phyloP scores from a whole-genome alignment of 2,113 vertebrate species.

The Pseudopodoces humilis region DNA sequence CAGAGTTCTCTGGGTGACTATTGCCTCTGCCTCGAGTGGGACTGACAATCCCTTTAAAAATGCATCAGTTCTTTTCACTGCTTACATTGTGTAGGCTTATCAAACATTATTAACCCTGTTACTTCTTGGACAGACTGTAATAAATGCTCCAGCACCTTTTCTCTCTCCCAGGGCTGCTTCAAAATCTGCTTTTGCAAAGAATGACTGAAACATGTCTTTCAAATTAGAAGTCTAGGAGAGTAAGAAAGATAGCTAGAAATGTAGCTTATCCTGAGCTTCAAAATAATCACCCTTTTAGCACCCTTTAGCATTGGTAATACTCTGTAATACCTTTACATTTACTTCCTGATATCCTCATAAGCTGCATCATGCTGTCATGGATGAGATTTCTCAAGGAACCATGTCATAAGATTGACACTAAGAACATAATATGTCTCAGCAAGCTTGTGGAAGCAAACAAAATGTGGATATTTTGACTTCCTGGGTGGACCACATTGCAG shows the following conservation, averaged over 20 bases:
- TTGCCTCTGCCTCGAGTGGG: constrained; percentile 43
- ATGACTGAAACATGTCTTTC: constrained; percentile 53
- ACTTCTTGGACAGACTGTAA: constrained; percentile 59
- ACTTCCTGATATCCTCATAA: constrained; percentile 22
- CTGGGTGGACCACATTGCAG: neutral
- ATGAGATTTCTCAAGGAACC: neutral
- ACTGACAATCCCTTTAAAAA: constrained; percentile 73
- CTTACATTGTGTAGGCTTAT: constrained; percentile 60
- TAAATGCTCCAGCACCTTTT: constrained; percentile 49
- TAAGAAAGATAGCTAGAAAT: constrained; percentile 41
- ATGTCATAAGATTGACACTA: neutral
- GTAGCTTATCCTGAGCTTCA: neutral
- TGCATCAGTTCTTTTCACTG: constrained; percentile 67
- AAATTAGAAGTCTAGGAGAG: constrained; percentile 42
- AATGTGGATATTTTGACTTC: neutral
- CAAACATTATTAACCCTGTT: constrained; percentile 72
- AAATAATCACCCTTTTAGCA: constrained; percentile 42
- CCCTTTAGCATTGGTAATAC: constrained; percentile 33
- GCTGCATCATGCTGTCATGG: neutral
- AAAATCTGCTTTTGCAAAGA: constrained; percentile 51
- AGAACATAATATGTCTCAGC: neutral
- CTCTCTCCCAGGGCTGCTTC: constrained; percentile 24
- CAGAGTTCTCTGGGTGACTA: constrained; percentile 64
- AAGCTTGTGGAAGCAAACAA: neutral
- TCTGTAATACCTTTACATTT: constrained; percentile 22